Base-by-base conservation (phyloP, 1,140 invertebrate genomes). In the Bombus huntii region DNA sequence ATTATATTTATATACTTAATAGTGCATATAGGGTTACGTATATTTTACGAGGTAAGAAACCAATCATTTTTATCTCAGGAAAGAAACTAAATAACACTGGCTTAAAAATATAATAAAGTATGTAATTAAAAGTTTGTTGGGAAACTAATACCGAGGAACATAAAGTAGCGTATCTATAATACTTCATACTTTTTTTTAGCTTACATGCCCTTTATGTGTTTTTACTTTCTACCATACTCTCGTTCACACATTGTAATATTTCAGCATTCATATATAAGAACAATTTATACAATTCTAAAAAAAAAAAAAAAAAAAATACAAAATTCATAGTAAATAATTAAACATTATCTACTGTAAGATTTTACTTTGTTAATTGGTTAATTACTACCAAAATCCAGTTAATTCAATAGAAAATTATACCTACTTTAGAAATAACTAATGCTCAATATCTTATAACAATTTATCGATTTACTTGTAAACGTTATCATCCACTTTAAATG, bases 401-500 rank as follows among this genome's bases (percentile, higher is more conserved):
- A 10, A 81, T 44, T 42, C 3, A 3, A 44, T 44, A 8, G 0
- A 47, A 22, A 65, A 85, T 1, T n/a, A 31, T 77, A 59, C 9
- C 28, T 76, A 57, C 31, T 39, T 34, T 59, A 39, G 28, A 59
- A 28, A 76, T 70, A 9, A 37, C 12, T 73, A 44, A 3, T 78
- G 31, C 59, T 22, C 2, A 22, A 53, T 68, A 37, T 53, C 78
- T 28, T 74, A 3, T 53, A 47, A 79, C 18, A 28, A 73, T 68
- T 57, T 0, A 47, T 75, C 10, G 12, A 93, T 95, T 96, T 95
- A 97, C 97, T 97, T 96, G 91, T 97, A 97, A 81, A 96, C 96
- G 87, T 97, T 96, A 90, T 97, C 97, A 3, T 96, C 96, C 59
- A 97, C 96, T 83, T 96, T 96, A 89, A 96, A 98, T 1, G 96